Evolutionary conservation across 2,113 vertebrate species (phyloP).

Genomic region (Steatornis caripensis): DNA sequence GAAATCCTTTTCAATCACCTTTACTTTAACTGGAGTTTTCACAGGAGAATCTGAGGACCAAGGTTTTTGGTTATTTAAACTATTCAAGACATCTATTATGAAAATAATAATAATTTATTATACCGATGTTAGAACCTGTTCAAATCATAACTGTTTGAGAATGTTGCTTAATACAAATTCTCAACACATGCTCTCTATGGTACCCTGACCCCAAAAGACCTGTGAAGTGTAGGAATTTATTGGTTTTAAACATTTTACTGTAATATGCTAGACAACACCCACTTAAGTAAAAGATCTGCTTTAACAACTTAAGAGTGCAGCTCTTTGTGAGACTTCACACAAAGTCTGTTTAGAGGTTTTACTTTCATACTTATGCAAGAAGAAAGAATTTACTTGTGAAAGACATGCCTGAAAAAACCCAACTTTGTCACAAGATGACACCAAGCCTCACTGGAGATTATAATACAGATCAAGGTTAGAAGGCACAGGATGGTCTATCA

Average conservation of each 20-base stretch:
- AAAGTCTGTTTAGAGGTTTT: neutral
- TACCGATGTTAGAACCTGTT: neutral
- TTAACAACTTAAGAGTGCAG: neutral
- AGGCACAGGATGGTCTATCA: neutral
- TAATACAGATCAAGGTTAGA: neutral
- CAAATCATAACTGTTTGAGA: neutral
- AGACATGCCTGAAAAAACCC: neutral
- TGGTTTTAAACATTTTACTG: neutral
- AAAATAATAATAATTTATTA: neutral
- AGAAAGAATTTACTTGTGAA: neutral
- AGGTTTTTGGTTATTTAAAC: neutral
- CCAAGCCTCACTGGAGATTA: neutral
- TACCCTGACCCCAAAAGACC: neutral
- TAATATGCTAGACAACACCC: neutral
- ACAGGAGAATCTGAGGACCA: constrained; percentile 76
- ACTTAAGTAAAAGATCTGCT: neutral
- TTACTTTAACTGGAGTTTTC: constrained; percentile 77
- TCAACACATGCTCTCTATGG: neutral
- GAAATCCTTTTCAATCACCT: constrained; percentile 83
- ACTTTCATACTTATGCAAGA: neutral
- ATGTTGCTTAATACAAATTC: neutral
- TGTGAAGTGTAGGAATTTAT: neutral
- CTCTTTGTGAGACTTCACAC: neutral
- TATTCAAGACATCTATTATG: neutral
- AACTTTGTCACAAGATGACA: neutral